Percentiles rank a stretch among this genome's conserved stretches.
Conservation (phyloP, 2,888 invertebrate species). For the Pseudococcus longispinus region DNA sequence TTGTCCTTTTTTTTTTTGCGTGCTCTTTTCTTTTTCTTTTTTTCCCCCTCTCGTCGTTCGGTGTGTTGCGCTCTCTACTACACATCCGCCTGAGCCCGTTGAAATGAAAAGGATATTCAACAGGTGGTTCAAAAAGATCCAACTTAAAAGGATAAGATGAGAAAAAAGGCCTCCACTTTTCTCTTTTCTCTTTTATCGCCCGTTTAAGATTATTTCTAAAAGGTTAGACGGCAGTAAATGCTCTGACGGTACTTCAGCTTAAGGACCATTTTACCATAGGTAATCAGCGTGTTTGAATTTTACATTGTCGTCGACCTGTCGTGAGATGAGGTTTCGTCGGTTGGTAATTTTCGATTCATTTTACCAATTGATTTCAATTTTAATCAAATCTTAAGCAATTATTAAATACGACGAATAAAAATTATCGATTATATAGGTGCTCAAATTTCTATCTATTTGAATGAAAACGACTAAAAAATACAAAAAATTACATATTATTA, state of each 20-base stretch:
- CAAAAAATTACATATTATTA: too few relatives aligned
- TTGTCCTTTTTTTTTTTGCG: conserved; percentile 49
- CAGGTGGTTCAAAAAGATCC: conserved; percentile 55
- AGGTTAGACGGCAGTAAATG: conserved; percentile 55
- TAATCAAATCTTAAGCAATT: not conserved
- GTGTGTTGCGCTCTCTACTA: conserved; percentile 39
- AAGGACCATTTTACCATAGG: conserved; percentile 48
- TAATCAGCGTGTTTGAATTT: conserved; percentile 36
- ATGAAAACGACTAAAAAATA: not conserved
- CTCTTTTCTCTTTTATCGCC: conserved; percentile 53
- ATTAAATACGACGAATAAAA: too few relatives aligned
- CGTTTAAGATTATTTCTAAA: conserved; percentile 55
- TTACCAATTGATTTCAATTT: not conserved
- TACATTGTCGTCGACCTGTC: not conserved
- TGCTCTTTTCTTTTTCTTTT: conserved; percentile 43
- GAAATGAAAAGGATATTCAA: conserved; percentile 55
- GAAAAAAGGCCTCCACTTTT: conserved; percentile 49
- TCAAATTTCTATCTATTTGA: not conserved
- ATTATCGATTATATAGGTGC: not conserved
- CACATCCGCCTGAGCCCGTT: conserved; percentile 48
- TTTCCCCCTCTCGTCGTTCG: conserved; percentile 7
- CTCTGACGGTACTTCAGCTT: conserved; percentile 48
- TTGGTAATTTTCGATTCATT: not conserved
- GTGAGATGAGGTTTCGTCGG: not conserved
- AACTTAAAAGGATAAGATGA: conserved; percentile 53